Base-by-base conservation (phyloP, 2,888 invertebrate species). In the Polydesmus complanatus region DNA sequence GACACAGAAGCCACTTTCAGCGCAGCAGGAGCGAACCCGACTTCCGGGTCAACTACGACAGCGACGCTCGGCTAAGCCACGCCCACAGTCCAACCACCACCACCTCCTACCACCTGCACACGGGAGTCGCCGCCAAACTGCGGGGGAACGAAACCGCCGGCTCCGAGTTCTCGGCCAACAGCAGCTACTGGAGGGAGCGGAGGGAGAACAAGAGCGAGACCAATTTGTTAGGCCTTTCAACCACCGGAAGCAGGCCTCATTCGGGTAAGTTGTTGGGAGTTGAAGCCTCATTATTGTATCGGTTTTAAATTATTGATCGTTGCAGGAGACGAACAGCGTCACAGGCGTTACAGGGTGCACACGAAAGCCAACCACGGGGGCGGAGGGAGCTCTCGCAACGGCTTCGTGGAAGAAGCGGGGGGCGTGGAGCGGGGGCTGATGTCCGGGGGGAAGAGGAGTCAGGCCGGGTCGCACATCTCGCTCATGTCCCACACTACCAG, bases 21-120 rank as follows among this genome's bases (percentile, higher is more conserved):
- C 54, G 71, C 69, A 88, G 88, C 64, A 80, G 89, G 65, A 90
- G 89, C 66, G 90, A 91, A 73, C 89, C 89, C 1, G 90, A 90
- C 72, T 90, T 91, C 73, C 79, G 86, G 67, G 79, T 49, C 55
- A 50, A 54, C 60, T 23, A 26, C 54, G 51, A 21, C 60, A 48
- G 47, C 56, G n/a, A 56, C 56, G 19, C 11, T 18, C 49, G 50
- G 5, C 49, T 52, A 18, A 19, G 22, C 50, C 26, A 26, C 3
- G 3, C 8, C 11, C 52, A 56, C 11, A 27, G 18, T 21, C 27
- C 18, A 25, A 56, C 2, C 37, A 5, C 25, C 54, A n/a, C 11
- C 23, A 18, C 18, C 74, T 81, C 71, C 60, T 65, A 22, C 61
- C 65, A 63, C 22, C 26, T 27, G 19, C 49, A 27, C 55, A 54